Evolutionary conservation across 2,888 invertebrate genomes (phyloP), one percentile per base, ranked within the genome.

Genomic region (Malachius bipustulatus): DNA sequence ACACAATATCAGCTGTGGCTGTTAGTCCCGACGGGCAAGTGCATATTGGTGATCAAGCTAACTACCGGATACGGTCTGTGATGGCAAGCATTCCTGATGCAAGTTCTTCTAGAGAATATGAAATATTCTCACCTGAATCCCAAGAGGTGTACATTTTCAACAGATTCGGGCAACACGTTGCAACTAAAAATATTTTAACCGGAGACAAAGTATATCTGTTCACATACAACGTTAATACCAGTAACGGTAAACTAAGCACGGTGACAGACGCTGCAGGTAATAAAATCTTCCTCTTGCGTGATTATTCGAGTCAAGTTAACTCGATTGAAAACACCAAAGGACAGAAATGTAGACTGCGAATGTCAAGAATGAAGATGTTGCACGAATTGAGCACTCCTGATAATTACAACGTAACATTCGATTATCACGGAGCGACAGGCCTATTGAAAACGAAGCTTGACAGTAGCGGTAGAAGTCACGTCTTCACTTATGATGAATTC

Each of bases 121-220:
- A 93, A 59, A 90, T 98, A 37, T 88, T 87, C 52, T 89, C 91
- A 1, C 88, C 94, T 0, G 91, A 93, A 50, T 88, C 90, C 2
- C 93, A 94, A 60, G 96, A 96, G 60, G 82, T 89, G 40, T 91
- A 90, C 52, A 77, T 90, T 14, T 91, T 91, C 65, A 91, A 91
- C 52, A 69, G 89, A 47, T 90, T 91, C 55, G 97, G 97, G 0
- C 94, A 94, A 57, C 97, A 97, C 55, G 77, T 90, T 2, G 81
- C 85, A 36, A 96, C 94, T 0, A 82, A 82, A 47, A 91, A 93
- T 55, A 93, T 97, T 40, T 66, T 96, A n/a, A 94, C 94, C 0
- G 90, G 89, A 0, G 89, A 90, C 61, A 87, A 82, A 2, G 81
- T 87, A 45, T 96, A 93, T 58, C 77, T 85, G 2, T 97, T 96